phyloP scores from a whole-genome alignment of 1,140 invertebrate genomes.

The Charaxes varanes region DNA sequence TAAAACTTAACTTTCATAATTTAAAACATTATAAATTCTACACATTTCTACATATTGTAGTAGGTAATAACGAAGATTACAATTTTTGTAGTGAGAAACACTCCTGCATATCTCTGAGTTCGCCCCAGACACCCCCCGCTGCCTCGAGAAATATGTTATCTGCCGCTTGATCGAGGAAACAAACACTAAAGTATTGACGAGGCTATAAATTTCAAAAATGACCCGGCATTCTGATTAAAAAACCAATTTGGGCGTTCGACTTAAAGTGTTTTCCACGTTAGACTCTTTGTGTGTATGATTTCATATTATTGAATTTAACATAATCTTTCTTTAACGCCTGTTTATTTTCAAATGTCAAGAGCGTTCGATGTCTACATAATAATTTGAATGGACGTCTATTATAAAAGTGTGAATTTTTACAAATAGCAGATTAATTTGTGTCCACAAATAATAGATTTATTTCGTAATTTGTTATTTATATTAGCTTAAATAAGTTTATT shows the following conservation, averaged over 20 bases:
- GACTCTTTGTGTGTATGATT: slow-evolving; percentile 17
- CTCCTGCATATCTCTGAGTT: slow-evolving; percentile 36
- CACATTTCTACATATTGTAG: no score
- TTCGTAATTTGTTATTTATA: no score
- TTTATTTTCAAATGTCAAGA: slow-evolving; percentile 18
- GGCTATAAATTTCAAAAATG: slow-evolving; percentile 54
- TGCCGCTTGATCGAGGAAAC: slow-evolving; percentile 51
- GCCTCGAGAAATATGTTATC: slow-evolving; percentile 56
- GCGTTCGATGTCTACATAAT: slow-evolving; percentile 4
- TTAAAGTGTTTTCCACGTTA: slow-evolving; percentile 27
- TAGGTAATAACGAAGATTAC: slow-evolving; percentile 10
- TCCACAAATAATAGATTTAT: no score
- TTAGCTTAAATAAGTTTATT: no score
- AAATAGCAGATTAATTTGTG: slow-evolving; percentile 2
- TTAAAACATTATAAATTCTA: no score
- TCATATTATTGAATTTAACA: slow-evolving; percentile 23
- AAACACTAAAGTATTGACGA: slow-evolving; percentile 55
- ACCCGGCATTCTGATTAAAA: slow-evolving; percentile 52
- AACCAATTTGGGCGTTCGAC: slow-evolving; percentile 41
- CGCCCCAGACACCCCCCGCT: slow-evolving; percentile 53
- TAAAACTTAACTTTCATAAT: no score
- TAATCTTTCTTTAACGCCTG: slow-evolving; percentile 17
- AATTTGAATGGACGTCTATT: neutral
- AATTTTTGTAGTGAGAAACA: slow-evolving; percentile 8
- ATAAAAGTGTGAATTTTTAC: slow-evolving; percentile 6